Evolutionary conservation across 2,113 vertebrate genomes (phyloP).

Genomic region (Sardina pilchardus): DNA sequence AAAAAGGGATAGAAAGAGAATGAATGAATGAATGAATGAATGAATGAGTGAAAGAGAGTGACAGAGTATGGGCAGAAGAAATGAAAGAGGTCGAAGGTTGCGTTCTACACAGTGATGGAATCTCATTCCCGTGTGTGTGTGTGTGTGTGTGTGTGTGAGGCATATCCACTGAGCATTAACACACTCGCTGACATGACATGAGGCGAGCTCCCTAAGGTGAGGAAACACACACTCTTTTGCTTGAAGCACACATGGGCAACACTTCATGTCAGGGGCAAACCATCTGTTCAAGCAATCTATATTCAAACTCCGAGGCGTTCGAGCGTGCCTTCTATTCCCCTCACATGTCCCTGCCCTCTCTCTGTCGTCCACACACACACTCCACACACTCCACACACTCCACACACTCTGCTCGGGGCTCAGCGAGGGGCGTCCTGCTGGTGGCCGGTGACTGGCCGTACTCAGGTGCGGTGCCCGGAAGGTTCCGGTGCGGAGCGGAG

Average conservation of each 20-base stretch:
- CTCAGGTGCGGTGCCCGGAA: neutral
- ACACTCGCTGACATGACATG: neutral
- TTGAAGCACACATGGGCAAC: neutral
- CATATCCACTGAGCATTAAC: neutral
- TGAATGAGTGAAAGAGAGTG: conserved; percentile 23
- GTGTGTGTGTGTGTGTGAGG: neutral
- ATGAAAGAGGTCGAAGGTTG: neutral
- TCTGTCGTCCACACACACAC: neutral
- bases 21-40: conserved; percentile 34
- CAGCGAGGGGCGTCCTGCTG: neutral
- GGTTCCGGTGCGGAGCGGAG: neutral
- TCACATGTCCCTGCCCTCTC: neutral
- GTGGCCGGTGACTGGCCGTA: neutral
- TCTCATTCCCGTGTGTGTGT: neutral
- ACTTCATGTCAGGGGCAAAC: neutral
- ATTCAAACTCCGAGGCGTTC: neutral
- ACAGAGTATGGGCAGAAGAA: neutral
- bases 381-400: neutral
- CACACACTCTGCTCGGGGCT: neutral
- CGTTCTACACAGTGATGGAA: neutral
- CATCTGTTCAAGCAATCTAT: neutral
- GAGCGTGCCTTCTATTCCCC: neutral
- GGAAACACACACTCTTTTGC: neutral
- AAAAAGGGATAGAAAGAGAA: neutral
- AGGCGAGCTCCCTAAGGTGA: neutral